Evolutionary conservation across 92 coral and sea anemone species (phyloP).

Genomic region (Siderastrea siderea): DNA sequence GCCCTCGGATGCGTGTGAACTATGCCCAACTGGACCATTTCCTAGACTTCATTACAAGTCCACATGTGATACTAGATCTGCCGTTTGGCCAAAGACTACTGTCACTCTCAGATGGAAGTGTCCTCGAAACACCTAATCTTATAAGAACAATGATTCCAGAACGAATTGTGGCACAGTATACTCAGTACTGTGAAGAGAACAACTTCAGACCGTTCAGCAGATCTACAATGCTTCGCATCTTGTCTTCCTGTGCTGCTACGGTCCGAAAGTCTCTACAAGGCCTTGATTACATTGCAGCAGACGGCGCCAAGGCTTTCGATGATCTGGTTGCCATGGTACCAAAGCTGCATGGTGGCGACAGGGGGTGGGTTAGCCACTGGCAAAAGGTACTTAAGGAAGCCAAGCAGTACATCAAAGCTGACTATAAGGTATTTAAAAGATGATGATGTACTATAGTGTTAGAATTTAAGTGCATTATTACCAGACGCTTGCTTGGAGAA

Average conservation of each 20-base stretch:
- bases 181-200: constrained; percentile 6
- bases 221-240: constrained; percentile 6
- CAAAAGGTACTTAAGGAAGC: constrained; percentile 29
- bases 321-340: constrained; percentile 33
- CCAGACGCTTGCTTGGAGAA: neutral
- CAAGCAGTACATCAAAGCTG: constrained; percentile 48
- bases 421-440: constrained; percentile 41
- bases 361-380: constrained; percentile 11
- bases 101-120: constrained; percentile 27
- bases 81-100: constrained; percentile 46
- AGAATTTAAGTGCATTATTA: neutral
- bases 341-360: constrained; percentile 43
- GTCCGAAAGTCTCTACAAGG: constrained; percentile 70
- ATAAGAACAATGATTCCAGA: constrained; percentile 36
- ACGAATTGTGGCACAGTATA: constrained; percentile 27
- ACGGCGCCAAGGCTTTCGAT: constrained; percentile 58
- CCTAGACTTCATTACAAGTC: constrained; percentile 51
- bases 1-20: constrained; percentile 46
- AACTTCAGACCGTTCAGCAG: constrained; percentile 24
- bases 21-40: constrained; percentile 51
- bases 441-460: neutral
- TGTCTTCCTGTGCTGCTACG: constrained; percentile 28
- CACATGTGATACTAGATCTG: constrained; percentile 57
- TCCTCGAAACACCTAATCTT: constrained; percentile 40
- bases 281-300: constrained; percentile 58